phyloP scores from a whole-genome alignment of 2,113 vertebrate genomes.

The Ranitomeya variabilis region DNA sequence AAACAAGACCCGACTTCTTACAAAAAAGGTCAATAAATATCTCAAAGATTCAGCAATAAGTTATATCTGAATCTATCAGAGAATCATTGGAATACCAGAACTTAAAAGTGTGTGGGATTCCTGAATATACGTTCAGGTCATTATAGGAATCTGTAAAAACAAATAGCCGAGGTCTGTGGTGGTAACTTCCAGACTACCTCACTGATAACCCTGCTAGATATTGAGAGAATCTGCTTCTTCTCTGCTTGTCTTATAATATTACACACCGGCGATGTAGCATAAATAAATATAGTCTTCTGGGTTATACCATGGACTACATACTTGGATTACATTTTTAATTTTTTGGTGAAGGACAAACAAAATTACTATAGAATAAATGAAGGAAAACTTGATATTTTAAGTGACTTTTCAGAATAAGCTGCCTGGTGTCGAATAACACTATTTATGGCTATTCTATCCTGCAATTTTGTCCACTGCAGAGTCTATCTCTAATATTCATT shows the following conservation, averaged over 20 bases:
- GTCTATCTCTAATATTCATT: no score
- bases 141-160: slow-evolving; percentile 10
- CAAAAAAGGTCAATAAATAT: neutral
- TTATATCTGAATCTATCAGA: slow-evolving; percentile 3
- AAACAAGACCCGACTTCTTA: neutral
- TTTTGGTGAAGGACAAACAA: neutral
- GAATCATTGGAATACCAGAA: neutral
- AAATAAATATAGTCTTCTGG: neutral
- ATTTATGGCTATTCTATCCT: no score
- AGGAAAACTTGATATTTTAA: neutral
- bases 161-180: neutral
- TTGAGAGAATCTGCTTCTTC: slow-evolving; percentile 17
- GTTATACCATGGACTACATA: neutral
- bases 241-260: neutral
- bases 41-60: neutral
- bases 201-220: slow-evolving; percentile 10
- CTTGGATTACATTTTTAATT: neutral
- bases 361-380: neutral
- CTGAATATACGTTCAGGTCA: neutral
- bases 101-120: neutral
- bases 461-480: no score
- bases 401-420: neutral
- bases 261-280: neutral
- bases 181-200: slow-evolving; percentile 4
- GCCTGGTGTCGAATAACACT: no score